Evolutionary conservation across 2,888 invertebrate species (phyloP), one percentile per base, ranked within the genome.

Genomic region (Dasypogon diadema): DNA sequence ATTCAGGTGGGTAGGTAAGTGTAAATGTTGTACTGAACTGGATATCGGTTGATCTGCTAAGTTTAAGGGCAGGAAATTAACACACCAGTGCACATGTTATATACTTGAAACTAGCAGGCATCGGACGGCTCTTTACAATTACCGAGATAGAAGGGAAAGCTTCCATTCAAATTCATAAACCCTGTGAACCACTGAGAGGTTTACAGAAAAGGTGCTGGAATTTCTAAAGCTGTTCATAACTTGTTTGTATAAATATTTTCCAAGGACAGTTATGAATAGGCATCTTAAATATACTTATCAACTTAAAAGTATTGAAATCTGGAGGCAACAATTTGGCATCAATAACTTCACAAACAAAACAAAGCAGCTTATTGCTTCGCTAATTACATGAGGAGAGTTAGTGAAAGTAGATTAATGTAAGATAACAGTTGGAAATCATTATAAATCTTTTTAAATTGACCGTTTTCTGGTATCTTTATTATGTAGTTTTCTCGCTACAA

Each of bases 71-170:
- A 21, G 22, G 63, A 22, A 63, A 63, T 63, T 63, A 63, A 63
- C 63, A 63, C 63, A 63, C 37, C 63, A 37, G 22, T 63, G 63
- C 63, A 63, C 63, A 63, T n/a, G n/a, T 37, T 37, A 42, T 37
- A 21, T 42, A 63, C 42, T 42, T 30, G 42, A 63, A 63, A 16
- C 21, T 18, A 42, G 21, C 63, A 63, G 37, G 42, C 37, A 42
- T 63, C 63, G 63, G 42, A n/a, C n/a, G 10, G n/a, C 30, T 63
- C 37, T 42, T 63, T 42, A 8, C 30, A 42, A 21, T 63, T 37
- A 63, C 21, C 63, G 42, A 16, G 30, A 18, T 21, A 37, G 30
- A 22, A 42, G 37, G 63, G 30, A 30, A 30, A 63, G 21, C 42
- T 63, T 34, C 18, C 10, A 21, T 16, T 30, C 58, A 30, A 16